Evolutionary conservation across 2,888 invertebrate species (phyloP), one percentile per base, ranked within the genome.

Genomic region (Drymonia ruficornis): DNA sequence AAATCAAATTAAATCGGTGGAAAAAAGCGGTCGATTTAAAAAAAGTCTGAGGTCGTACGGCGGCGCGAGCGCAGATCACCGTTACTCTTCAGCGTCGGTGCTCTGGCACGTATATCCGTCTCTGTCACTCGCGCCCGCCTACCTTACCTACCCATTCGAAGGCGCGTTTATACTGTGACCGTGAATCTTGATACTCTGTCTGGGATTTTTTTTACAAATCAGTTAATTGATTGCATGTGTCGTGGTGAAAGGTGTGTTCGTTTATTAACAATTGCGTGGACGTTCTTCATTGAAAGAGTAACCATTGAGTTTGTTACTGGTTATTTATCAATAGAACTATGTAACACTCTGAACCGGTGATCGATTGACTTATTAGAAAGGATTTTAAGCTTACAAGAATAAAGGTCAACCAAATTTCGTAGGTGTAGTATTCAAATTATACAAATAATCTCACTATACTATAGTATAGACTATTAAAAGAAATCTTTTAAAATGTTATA

Each of bases 61-160:
- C 81, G 80, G 80, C 81, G 80, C 77, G 49, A 63, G 86, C 86
- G 86, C 84, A 73, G 52, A 58, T 65, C 74, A 81, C 86, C 89
- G 89, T 88, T 88, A 89, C 65, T 54, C 64, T 53, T 61, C 62
- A 55, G 40, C 53, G 68, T 61, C 72, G 78, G 56, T 61, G 69
- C 68, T 63, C 59, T 49, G 56, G 49, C 55, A 59, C 50, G 8
- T 76, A 60, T 59, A 23, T 52, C 71, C 51, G 67, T 86, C 86
- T 81, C 86, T 52, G 70, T 91, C 78, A 48, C 69, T 62, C 81
- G 70, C 78, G 74, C 71, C 80, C 88, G 87, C 89, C 89, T 84
- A 86, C 87, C 76, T 60, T 76, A 78, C 84, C 81, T 80, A 84
- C 83, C 84, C 82, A 76, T 73, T 71, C 75, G 76, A 76, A 72